A percentile compares a stretch with the other conserved stretches of the same genome.
phyloP scores from a whole-genome alignment of 2,888 invertebrate genomes.

The Biston betularia region DNA sequence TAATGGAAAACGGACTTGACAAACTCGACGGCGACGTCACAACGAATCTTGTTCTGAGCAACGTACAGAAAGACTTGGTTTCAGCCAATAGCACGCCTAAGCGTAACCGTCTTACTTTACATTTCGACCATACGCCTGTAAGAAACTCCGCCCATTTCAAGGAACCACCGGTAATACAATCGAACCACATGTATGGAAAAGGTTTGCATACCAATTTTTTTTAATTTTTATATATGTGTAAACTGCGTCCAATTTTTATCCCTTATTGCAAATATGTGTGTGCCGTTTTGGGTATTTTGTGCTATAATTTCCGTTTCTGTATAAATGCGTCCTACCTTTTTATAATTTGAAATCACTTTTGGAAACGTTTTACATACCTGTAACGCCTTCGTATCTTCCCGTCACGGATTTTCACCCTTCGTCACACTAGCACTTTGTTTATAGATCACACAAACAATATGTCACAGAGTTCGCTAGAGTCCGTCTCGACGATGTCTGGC shows the following conservation, averaged over 20 bases:
- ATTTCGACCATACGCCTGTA: slow-evolving; percentile 90
- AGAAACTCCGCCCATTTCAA: slow-evolving; percentile 91
- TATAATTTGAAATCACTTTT: background rate
- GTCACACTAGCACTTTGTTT: slow-evolving; percentile 51
- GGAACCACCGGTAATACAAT: slow-evolving; percentile 86
- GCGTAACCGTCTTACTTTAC: slow-evolving; percentile 89
- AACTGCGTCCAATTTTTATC: slow-evolving; percentile 12
- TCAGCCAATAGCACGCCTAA: slow-evolving; percentile 84
- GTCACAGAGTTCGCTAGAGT: slow-evolving; percentile 92
- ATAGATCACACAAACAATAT: slow-evolving; percentile 89
- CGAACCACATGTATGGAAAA: slow-evolving; percentile 71
- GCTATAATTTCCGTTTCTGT: slow-evolving; percentile 2
- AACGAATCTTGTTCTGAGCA: slow-evolving; percentile 49
- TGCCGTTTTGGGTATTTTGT: background rate
- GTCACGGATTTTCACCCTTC: slow-evolving; percentile 25
- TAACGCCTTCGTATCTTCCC: background rate
- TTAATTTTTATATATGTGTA: background rate
- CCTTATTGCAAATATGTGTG: slow-evolving; percentile 3
- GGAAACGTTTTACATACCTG: background rate
- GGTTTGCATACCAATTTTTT: slow-evolving; percentile 57
- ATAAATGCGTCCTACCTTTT: background rate
- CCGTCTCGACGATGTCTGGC: slow-evolving; percentile 90
- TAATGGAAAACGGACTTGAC: slow-evolving; percentile 72
- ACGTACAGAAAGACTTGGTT: slow-evolving; percentile 62
- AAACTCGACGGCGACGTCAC: slow-evolving; percentile 70